These are phyloP conservation scores for Zoanthus gigantus DNA, from an alignment of 92 coral and sea anemone genomes.

Conservation along the genomic window DNA sequence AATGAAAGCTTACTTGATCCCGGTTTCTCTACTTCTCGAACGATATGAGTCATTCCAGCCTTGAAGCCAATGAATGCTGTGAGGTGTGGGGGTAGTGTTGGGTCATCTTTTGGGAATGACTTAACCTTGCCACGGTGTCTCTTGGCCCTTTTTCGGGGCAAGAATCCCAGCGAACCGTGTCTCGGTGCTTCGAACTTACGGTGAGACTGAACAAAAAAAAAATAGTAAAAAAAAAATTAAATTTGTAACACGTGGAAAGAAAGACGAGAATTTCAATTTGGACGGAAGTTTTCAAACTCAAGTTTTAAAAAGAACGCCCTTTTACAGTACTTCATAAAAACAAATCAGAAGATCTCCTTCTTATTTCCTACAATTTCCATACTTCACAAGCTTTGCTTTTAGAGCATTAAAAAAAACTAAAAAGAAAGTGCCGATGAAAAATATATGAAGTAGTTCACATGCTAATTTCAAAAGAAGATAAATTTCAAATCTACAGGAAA, in stretches of 20 bases:
- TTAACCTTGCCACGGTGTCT: constrained; percentile 96
- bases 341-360: too few species aligned
- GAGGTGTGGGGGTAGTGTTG: constrained; percentile 94
- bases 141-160: constrained; percentile 97
- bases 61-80: constrained; percentile 98
- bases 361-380: too few species aligned
- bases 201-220: constrained; percentile 81
- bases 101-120: constrained; percentile 96
- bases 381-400: too few species aligned
- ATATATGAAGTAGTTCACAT: neutral
- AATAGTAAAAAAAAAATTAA: neutral
- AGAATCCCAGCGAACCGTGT: constrained; percentile 97
- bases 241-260: neutral
- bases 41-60: constrained; percentile 99
- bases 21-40: constrained; percentile 98
- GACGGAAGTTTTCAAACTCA: too few species aligned
- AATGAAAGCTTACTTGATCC: constrained; percentile 89
- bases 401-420: too few species aligned
- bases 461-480: neutral
- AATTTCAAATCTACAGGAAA: neutral
- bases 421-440: neutral
- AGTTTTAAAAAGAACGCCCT: too few species aligned
- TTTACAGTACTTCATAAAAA: too few species aligned
- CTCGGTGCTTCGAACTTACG: constrained; percentile 99
- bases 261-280: neutral